phyloP scores from a whole-genome alignment of 2,113 vertebrate genomes.

The Meleagris gallopavo region DNA sequence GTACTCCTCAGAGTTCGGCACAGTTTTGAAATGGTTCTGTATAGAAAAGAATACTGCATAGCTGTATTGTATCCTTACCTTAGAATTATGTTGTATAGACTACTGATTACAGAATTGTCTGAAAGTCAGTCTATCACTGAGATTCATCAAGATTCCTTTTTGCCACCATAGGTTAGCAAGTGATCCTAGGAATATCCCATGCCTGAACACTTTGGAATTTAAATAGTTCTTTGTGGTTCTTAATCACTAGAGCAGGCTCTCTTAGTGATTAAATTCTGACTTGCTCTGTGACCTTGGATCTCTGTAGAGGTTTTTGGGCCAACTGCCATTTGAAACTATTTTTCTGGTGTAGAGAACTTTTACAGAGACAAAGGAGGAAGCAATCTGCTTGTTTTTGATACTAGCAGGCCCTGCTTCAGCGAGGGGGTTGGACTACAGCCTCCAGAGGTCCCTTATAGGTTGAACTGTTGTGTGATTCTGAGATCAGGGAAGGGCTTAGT shows the following conservation, averaged over 20 bases:
- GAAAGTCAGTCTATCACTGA: neutral
- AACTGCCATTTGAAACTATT: conserved; percentile 45
- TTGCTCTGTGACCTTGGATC: conserved; percentile 25
- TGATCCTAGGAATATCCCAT: neutral
- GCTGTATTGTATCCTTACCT: neutral
- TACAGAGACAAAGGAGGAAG: neutral
- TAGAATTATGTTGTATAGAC: neutral
- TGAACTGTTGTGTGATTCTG: neutral
- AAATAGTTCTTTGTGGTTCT: neutral
- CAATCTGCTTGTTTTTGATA: neutral
- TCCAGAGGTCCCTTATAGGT: neutral
- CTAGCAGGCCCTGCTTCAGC: neutral
- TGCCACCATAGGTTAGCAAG: neutral
- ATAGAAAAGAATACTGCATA: neutral
- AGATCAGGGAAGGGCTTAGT: neutral
- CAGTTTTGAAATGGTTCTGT: neutral
- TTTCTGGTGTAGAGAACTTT: conserved; percentile 14
- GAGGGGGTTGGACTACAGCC: neutral
- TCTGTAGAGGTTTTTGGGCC: neutral
- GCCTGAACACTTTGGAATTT: neutral
- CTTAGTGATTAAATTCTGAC: conserved; percentile 31
- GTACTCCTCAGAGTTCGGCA: neutral
- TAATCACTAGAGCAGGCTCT: neutral
- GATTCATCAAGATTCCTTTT: neutral
- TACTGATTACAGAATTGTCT: neutral